Evolutionary conservation across 2,888 invertebrate genomes (phyloP), one percentile per base, ranked within the genome.

Genomic region (Chironomus riparius): DNA sequence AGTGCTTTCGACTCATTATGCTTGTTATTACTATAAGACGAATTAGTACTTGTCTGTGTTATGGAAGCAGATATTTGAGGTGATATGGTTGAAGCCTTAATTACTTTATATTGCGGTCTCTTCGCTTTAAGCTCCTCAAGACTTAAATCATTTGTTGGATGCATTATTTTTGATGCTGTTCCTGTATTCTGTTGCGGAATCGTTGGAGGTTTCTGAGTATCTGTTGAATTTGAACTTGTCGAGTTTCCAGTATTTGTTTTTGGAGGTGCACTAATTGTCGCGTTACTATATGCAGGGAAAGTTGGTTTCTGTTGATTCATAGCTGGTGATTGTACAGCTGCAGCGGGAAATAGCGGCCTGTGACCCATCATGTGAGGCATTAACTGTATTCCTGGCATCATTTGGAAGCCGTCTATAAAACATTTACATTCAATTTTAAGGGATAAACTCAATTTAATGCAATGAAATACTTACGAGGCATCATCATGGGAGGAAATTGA

Each of bases 101-200:
- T 72, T 75, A 69, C 84, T 78, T 87, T 87, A 82, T 94, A 94
- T 81, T 90, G 90, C 10, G 88, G 84, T 80, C 87, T 85, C 72
- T 92, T 85, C 7, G 94, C 91, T 71, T 92, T 86, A 79, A 93
- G 88, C 85, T 95, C 94, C 83, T 95, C 95, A 82, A 95, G 82
- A 47, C 97, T 97, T 75, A 95, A 89, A 83, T 96, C 95, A 83
- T 97, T 97, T 0, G 94, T 91, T 0, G 97, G 97, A 84, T 97
- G 97, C 79, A 97, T 89, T 76, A 97, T 97, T 85, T 92, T 92
- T 81, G 94, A 93, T 56, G 93, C 91, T 5, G 94, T 91, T 65
- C 93, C 92, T 5, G 92, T 91, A n/a, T 92, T 89, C 13, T 90
- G 90, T 7, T 91, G 87, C 15, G 84, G 86, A 79, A 82, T 86